Base-by-base conservation (phyloP, 2,113 vertebrate species). In the Sander vitreus region DNA sequence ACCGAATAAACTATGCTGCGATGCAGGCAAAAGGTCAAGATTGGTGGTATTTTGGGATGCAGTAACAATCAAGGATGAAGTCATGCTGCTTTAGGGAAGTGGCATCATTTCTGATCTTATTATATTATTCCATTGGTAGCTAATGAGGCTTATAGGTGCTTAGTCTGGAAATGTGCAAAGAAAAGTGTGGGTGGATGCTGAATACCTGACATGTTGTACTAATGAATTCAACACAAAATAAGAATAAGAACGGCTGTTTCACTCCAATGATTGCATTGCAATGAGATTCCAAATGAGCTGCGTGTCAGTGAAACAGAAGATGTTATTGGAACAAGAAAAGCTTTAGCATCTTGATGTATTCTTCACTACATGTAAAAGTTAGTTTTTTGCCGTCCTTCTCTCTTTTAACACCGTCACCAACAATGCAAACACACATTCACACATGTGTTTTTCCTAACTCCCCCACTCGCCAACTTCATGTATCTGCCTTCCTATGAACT, bases 81-180 rank as follows among this genome's bases (percentile, higher is more conserved):
- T 81, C 80, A 76, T 59, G 47, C 75, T 76, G 76, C 84, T 89
- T 10, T 12, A 59, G 36, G 25, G 72, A 87, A 67, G 74, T 53
- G 70, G 70, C 83, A 71, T 59, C 10, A 86, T 75, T 84, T 73
- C 78, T 63, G 73, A 81, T 84, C 83, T 76, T 72, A 73, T 85
- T 70, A 77, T 68, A 58, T 71, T 84, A 80, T 80, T 73, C 65
- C 55, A 66, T 53, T 27, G 68, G 50, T 65, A 45, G 80, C 67
- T 82, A 90, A 89, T 87, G 86, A 89, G 82, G 86, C 82, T 85
- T 80, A 51, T 48, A 73, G 85, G 45, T 69, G 71, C 81, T 84
- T 70, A 45, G 73, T 58, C 15, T 59, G 59, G 63, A 82, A 81
- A 68, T 48, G 73, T 48, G 50, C 19, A n/a, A 59, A 77, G 68